Conservation (phyloP, 2,888 invertebrate genomes). For the Acrobeloides nanus region DNA sequence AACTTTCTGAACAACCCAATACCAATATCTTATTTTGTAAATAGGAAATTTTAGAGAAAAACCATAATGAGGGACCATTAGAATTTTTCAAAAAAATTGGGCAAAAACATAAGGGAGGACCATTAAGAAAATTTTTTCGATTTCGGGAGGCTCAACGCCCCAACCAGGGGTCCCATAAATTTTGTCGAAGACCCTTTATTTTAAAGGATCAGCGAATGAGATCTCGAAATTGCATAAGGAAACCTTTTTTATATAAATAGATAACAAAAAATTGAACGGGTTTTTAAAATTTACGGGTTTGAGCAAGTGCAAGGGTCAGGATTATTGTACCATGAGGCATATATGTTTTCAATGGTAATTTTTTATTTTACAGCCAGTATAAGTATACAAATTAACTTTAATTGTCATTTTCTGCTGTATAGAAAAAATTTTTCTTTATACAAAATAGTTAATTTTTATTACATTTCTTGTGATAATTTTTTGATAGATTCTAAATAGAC, state of each 20-base stretch:
- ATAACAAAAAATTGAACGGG: background rate
- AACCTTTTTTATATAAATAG: background rate
- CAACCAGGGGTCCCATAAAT: background rate
- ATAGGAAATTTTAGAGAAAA: too few species aligned
- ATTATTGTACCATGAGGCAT: too few species aligned
- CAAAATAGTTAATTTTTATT: too few species aligned
- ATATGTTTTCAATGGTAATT: too few species aligned
- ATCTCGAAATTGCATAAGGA: background rate
- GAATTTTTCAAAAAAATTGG: background rate
- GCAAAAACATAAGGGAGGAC: background rate
- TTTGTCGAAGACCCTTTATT: background rate
- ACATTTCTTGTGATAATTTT: background rate
- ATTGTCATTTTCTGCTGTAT: too few species aligned
- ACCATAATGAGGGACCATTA: too few species aligned
- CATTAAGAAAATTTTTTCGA: background rate
- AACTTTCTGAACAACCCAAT: too few species aligned
- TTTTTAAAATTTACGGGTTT: background rate
- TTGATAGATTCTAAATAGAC: background rate
- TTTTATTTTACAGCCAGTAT: too few species aligned
- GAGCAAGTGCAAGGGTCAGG: too few species aligned
- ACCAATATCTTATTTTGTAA: too few species aligned
- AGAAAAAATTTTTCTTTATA: background rate
- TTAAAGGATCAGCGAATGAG: background rate
- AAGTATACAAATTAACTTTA: too few species aligned
- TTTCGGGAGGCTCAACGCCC: too few species aligned